phyloP scores from a whole-genome alignment of 2,888 invertebrate species.

The Drosophila lutescens region DNA sequence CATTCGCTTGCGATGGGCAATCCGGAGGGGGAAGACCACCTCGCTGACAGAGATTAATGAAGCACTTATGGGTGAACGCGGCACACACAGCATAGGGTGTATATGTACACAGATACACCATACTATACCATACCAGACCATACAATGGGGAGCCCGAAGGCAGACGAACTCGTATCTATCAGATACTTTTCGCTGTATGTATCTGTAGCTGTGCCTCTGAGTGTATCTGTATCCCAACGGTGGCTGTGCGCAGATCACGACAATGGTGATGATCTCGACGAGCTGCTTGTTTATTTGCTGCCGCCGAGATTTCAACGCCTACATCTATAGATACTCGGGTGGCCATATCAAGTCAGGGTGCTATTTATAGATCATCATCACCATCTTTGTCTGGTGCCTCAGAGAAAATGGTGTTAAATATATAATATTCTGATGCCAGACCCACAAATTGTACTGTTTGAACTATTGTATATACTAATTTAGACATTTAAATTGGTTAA shows the following conservation, averaged over 20 bases:
- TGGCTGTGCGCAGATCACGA: constrained; percentile 30
- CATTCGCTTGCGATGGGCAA: constrained; percentile 9
- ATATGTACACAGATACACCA: constrained; percentile 1
- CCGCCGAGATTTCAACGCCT: constrained; percentile 70
- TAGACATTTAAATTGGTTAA: too few species aligned
- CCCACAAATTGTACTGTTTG: too few species aligned
- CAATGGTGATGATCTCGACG: constrained; percentile 33
- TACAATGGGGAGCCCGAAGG: constrained; percentile 16
- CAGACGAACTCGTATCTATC: constrained; percentile 25
- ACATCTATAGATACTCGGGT: constrained; percentile 42
- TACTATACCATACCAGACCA: background rate
- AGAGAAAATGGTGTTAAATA: background rate
- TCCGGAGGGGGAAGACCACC: constrained; percentile 6
- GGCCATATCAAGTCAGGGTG: constrained; percentile 44
- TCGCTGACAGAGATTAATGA: constrained; percentile 80
- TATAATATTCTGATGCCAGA: background rate
- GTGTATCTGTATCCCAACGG: constrained; percentile 23
- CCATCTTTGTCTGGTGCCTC: background rate
- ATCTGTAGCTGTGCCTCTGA: background rate
- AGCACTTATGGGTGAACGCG: constrained; percentile 78
- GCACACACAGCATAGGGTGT: constrained; percentile 24
- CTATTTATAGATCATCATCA: constrained; percentile 42
- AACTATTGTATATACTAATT: too few species aligned
- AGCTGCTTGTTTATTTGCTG: constrained; percentile 44
- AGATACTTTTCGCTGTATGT: constrained; percentile 22